Percentiles rank a stretch among this genome's conserved stretches.
These are phyloP conservation scores for Rhea pennata DNA, from an alignment of 2,113 vertebrate species.

Conservation along the genomic window DNA sequence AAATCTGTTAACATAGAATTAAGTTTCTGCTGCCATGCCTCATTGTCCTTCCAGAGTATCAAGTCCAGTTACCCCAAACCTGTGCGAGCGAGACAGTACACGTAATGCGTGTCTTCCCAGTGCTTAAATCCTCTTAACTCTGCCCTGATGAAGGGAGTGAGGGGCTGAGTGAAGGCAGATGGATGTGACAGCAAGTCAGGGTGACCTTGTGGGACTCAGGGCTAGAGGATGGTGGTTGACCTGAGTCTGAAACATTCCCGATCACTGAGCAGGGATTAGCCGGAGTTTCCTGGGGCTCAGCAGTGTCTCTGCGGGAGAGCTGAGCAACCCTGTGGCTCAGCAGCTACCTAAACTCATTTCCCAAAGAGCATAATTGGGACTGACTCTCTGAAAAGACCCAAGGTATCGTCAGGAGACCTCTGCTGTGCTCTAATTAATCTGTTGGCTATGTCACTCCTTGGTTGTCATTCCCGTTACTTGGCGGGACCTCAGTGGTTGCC, in stretches of 20 bases:
- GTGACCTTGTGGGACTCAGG: background rate
- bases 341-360: background rate
- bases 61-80: background rate
- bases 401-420: background rate
- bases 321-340: background rate
- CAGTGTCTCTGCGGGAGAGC: background rate
- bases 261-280: background rate
- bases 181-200: background rate
- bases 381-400: fast-evolving
- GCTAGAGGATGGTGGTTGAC: background rate
- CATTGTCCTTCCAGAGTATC: background rate
- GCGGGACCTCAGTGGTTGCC: background rate
- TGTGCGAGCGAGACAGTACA: background rate
- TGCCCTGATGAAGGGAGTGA: background rate
- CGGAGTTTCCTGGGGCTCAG: fast-evolving
- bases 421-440: background rate
- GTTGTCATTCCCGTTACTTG: background rate
- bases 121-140: background rate
- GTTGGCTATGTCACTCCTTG: background rate
- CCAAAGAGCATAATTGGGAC: background rate
- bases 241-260: background rate
- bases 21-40: background rate
- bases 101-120: background rate
- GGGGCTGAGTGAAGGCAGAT: background rate
- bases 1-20: background rate